Evolutionary conservation across 2,888 invertebrate genomes (phyloP).

Genomic region (Stegophylla sp.): DNA sequence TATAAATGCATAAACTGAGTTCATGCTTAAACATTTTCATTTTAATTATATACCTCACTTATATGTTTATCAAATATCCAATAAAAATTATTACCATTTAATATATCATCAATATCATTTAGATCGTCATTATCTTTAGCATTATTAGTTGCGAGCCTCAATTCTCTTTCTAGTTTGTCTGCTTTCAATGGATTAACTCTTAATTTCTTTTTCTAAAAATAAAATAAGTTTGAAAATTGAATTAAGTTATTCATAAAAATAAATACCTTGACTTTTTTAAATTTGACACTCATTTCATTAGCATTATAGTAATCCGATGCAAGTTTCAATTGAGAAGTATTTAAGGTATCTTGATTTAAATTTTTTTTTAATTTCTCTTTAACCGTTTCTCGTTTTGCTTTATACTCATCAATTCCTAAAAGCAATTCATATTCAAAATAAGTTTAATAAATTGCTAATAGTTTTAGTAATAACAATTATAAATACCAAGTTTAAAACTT

Average conservation of each 20-base stretch:
- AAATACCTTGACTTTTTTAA: conserved; percentile 82
- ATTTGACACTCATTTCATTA: conserved; percentile 81
- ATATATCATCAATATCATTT: conserved; percentile 52
- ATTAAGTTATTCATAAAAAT: conserved; percentile 5
- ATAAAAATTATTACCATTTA: conserved; percentile 45
- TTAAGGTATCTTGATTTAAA: conserved; percentile 73
- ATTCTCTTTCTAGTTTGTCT: conserved; percentile 70
- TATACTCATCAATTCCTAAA: conserved; percentile 58
- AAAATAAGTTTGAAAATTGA: conserved; percentile 52
- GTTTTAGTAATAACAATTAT: not conserved
- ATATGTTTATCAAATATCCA: not conserved
- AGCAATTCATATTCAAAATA: conserved; percentile 2
- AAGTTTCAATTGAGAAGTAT: conserved; percentile 72
- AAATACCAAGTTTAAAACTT: conserved; percentile 79
- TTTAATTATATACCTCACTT: not conserved
- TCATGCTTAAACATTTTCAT: not conserved
- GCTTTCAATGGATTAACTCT: conserved; percentile 72
- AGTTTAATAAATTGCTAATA: not conserved
- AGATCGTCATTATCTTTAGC: conserved; percentile 56
- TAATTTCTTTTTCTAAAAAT: conserved; percentile 70
- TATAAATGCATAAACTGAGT: not conserved
- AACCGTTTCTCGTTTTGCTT: conserved; percentile 57
- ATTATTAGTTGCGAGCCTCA: conserved; percentile 57
- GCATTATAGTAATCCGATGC: conserved; percentile 89
- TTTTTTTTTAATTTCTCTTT: conserved; percentile 59